Base-by-base conservation (phyloP, 2,888 invertebrate species). In the Cephus runcator region DNA sequence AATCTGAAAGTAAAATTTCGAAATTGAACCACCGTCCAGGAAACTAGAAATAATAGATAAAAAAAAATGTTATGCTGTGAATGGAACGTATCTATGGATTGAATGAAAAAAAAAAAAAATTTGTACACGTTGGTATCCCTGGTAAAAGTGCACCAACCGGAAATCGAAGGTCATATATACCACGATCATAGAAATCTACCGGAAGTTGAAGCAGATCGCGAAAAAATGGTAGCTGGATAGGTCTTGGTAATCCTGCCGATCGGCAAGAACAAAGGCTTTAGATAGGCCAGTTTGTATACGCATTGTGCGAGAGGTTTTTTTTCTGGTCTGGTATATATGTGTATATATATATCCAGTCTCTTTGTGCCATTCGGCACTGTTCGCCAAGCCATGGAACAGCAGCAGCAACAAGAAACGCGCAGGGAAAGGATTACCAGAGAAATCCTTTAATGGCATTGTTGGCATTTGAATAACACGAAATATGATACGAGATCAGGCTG, bases 401-500 rank as follows among this genome's bases (percentile, higher is more conserved):
- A 31, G 71, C 33, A 31, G 30, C 40, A 40, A 15, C 40, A 40
- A 15, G 40, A 40, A 40, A 12, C 73, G 73, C 73, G 34, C 73
- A 34, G 79, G 83, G 84, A 84, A 87, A 85, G 89, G 88, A 88
- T 90, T 89, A 89, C 85, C 85, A 83, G 83, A 86, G 87, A 89
- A 90, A 89, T 89, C 90, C 88, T 89, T 91, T 91, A 91, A 91
- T 91, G 88, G 90, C 86, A 90, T 91, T 91, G 91, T 91, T 90
- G 88, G 87, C 87, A 89, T 91, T 90, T 90, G 91, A 91, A 91
- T 91, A 91, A 91, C 89, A 89, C 88, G 91, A 90, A 91, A 91
- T 88, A 89, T 86, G 91, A 91, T 90, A 90, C 83, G 88, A 91
- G 90, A 90, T 90, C 87, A 85, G 82, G 81, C 81, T 78, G 56